Base-by-base conservation (phyloP, 2,888 invertebrate genomes). In the Drosophila nr. perissopoda region DNA sequence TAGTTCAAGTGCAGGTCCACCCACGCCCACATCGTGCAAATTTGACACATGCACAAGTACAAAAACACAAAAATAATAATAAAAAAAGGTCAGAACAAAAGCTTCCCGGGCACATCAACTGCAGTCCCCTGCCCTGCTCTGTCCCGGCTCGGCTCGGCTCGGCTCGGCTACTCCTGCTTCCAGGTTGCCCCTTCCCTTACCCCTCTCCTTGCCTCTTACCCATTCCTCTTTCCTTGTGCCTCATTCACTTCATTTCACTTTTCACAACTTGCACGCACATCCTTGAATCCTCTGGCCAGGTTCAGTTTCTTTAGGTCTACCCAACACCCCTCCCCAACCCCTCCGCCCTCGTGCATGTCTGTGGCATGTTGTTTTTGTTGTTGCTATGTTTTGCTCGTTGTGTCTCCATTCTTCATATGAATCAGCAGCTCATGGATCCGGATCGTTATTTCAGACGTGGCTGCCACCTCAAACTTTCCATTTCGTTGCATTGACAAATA, bases 1-100 rank as follows among this genome's bases (percentile, higher is more conserved):
- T 90, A 90, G 89, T 90, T 90, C 89, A 84, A 90, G 90, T 90
- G 86, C 84, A 84, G 66, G 34, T 48, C 52, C 66, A 38, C 53
- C 34, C 46, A 46, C 46, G 18, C 56, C 52, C 59, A 48, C 29
- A 34, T 62, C 48, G n/a, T 59, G 63, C 67, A 63, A 79, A 88
- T 82, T 80, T 89, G 91, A 91, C 91, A 91, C 91, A 91, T 92
- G 92, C 89, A 91, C 83, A 91, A 91, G 91, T 90, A 82, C 76
- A 76, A 79, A 64, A 52, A 49, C 58, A 18, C 42, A 36, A 62
- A 57, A 46, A 64, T 31, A n/a, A 31, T 31, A 51, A 27, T 40
- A 51, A 49, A 52, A 51, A 74, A 81, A 81, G 75, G 75, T 81
- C 67, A 76, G 66, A 76, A 70, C 82, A 82, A 76, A 72, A 52